phyloP scores from a whole-genome alignment of 2,888 invertebrate species.

The Alcis repandata region DNA sequence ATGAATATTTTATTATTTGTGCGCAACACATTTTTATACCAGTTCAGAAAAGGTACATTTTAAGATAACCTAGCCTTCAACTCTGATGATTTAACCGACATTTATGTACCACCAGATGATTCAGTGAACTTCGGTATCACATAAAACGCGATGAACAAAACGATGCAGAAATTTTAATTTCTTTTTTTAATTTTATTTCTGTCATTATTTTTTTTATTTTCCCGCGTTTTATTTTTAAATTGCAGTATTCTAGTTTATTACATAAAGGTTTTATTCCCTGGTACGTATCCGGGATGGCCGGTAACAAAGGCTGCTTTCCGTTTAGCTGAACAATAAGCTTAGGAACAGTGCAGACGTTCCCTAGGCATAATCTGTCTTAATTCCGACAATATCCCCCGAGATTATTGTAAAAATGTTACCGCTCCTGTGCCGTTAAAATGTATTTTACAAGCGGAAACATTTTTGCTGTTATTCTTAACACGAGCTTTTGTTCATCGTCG shows the following conservation, averaged over 20 bases:
- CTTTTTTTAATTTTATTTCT: too few species aligned
- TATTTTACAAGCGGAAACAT: conserved; percentile 16
- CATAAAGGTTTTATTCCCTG: conserved; percentile 1
- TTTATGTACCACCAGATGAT: too few species aligned
- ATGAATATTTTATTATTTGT: too few species aligned
- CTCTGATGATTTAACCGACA: too few species aligned
- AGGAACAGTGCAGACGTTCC: conserved; percentile 20
- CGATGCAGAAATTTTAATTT: too few species aligned
- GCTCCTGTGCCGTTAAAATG: conserved; percentile 18
- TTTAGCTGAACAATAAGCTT: conserved; percentile 21
- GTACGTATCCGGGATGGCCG: background rate
- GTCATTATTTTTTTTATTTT: too few species aligned
- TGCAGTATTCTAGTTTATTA: background rate
- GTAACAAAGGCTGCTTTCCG: conserved; percentile 20
- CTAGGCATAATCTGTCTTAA: conserved; percentile 34
- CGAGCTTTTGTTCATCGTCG: background rate
- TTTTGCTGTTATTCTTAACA: conserved; percentile 1
- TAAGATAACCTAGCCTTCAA: too few species aligned
- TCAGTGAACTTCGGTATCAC: too few species aligned
- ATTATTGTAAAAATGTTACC: conserved; percentile 29
- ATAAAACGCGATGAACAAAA: too few species aligned
- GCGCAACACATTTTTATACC: too few species aligned
- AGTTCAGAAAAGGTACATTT: too few species aligned
- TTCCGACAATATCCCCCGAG: conserved; percentile 28
- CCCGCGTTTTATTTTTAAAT: background rate